These are phyloP conservation scores for Argyrosomus regius DNA, from an alignment of 2,797 vertebrate species.

Conservation along the genomic window DNA sequence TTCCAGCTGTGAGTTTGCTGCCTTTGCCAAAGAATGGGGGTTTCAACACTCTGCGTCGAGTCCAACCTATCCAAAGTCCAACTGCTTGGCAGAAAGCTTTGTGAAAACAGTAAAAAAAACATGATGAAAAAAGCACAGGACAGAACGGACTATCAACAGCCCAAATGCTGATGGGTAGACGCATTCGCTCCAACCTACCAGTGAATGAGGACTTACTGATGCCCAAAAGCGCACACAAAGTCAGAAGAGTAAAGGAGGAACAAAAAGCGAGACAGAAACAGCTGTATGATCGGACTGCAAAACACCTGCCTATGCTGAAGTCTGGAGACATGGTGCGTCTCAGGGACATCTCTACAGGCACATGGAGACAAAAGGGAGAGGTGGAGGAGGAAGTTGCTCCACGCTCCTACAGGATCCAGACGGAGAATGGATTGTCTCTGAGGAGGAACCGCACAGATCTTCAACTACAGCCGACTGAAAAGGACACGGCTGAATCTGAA, in stretches of 20 bases:
- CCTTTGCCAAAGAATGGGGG: constrained; percentile 2
- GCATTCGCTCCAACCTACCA: background rate
- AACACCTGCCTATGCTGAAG: background rate
- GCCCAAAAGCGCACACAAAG: background rate
- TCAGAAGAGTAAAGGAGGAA: background rate
- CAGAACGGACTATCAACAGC: background rate
- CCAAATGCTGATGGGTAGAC: background rate
- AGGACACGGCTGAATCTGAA: no score
- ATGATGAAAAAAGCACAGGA: background rate
- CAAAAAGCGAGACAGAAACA: background rate
- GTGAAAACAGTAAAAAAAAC: background rate
- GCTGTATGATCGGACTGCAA: background rate
- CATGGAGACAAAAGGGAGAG: background rate
- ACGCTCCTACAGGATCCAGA: no score
- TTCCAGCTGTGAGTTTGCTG: constrained; percentile 1
- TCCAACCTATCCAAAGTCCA: background rate
- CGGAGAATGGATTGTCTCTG: no score
- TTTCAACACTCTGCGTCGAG: background rate
- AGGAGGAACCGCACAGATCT: no score
- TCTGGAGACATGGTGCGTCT: background rate
- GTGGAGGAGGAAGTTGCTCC: no score
- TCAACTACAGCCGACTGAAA: no score
- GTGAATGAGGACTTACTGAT: background rate
- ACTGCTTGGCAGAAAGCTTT: background rate
- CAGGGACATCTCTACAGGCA: background rate